Evolutionary conservation across 2,113 vertebrate species (phyloP).

Genomic region (Pelecanoides urinatrix): DNA sequence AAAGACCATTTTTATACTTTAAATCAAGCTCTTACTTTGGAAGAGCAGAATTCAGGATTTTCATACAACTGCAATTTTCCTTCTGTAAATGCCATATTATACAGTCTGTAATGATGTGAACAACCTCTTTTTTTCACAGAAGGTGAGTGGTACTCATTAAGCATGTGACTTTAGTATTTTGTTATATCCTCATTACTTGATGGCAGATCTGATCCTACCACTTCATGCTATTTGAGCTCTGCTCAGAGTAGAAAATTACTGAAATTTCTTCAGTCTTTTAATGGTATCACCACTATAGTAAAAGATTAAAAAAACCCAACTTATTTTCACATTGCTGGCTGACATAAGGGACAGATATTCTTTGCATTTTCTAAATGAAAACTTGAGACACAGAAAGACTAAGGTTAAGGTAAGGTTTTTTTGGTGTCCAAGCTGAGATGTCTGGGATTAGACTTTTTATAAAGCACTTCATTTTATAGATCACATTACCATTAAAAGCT

Average conservation of each 20-base stretch:
- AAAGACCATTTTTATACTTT: neutral
- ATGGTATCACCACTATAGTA: neutral
- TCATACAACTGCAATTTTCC: neutral
- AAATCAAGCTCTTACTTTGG: neutral
- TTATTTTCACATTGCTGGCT: neutral
- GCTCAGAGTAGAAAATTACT: neutral
- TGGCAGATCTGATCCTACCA: neutral
- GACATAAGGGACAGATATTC: neutral
- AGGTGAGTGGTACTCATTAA: neutral
- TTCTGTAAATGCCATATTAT: neutral
- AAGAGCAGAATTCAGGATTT: neutral
- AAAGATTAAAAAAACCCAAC: neutral
- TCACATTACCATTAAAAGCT: neutral
- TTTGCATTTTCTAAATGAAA: neutral
- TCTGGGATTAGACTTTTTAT: neutral
- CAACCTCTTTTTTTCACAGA: neutral
- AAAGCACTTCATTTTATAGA: conserved; percentile 20
- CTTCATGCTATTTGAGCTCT: neutral
- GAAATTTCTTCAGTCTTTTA: neutral
- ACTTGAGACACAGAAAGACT: neutral
- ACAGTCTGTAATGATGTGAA: neutral
- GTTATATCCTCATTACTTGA: neutral
- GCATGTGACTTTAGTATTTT: neutral
- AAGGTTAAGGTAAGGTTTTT: neutral
- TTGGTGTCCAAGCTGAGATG: neutral